These are phyloP conservation scores for Drosophila robusta DNA, from an alignment of 2,888 invertebrate species.

Conservation along the genomic window DNA sequence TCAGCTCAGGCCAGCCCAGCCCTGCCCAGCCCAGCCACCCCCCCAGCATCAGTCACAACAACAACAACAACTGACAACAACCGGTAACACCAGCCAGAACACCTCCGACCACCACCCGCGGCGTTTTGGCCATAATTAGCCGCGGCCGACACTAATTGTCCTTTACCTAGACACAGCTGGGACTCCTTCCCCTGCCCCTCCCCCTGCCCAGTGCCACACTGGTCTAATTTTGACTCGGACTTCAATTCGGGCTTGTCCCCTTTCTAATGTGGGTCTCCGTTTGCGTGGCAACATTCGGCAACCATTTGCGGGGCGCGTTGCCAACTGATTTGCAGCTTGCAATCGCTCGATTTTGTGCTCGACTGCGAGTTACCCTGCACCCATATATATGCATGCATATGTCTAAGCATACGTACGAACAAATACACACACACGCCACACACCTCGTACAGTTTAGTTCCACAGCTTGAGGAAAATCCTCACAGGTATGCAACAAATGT, in stretches of 20 bases:
- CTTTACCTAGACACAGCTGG: constrained; percentile 47
- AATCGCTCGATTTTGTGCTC: background rate
- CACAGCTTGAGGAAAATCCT: too few species aligned
- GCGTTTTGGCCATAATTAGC: constrained; percentile 70
- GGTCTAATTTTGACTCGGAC: constrained; percentile 1
- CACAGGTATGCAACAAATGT: too few species aligned
- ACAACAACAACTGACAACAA: background rate
- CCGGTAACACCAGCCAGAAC: constrained; percentile 3
- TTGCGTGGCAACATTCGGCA: constrained; percentile 10
- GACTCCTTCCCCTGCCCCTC: constrained; percentile 5
- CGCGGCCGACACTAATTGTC: constrained; percentile 69
- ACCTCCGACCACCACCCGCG: constrained; percentile 54
- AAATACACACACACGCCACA: too few species aligned
- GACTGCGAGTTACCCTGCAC: too few species aligned
- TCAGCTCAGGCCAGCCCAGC: too few species aligned
- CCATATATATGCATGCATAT: too few species aligned
- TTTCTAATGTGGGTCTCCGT: constrained; percentile 6
- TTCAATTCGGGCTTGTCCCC: constrained; percentile 1
- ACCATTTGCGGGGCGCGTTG: constrained; percentile 10
- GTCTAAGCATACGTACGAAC: too few species aligned
- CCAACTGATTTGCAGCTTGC: background rate
- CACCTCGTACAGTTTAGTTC: too few species aligned
- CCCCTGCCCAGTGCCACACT: background rate
- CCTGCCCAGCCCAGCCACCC: too few species aligned
- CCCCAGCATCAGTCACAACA: background rate